Base-by-base conservation (phyloP, 2,888 invertebrate genomes). In the Prosapia bicincta region DNA sequence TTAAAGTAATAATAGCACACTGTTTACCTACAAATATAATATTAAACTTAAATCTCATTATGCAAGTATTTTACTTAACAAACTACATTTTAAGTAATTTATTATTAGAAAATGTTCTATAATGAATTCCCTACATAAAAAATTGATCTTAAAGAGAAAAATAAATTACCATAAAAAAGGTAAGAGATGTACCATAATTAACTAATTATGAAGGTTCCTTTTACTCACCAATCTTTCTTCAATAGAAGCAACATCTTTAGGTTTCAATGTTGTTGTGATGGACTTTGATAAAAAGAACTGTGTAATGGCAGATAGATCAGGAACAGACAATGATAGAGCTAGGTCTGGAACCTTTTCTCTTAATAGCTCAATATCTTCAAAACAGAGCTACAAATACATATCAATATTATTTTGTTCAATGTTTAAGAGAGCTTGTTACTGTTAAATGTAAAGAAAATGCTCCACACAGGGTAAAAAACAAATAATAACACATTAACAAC, bases 261-360 rank as follows among this genome's bases (percentile, higher is more conserved):
- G 76, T 66, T 79, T 81, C 3, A 80, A 72, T 10, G 78, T 76
- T 65, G 76, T 72, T n/a, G 79, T 78, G 10, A 79, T 76, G n/a
- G 79, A 79, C 20, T 77, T 76, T 66, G 74, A 76, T 3, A 78
- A 75, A 83, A 94, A 93, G 84, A 93, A 93, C 82, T 91, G 90
- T 72, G 92, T 90, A 74, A 92, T 90, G 70, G 88, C 86, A 69
- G 89, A 88, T 87, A 92, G 89, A 83, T 94, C 92, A 68, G 92
- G 92, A 76, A 88, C 85, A 1, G 90, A 89, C 69, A 93, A 86
- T 79, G 90, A 88, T 10, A 88, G 86, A 0, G 90, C 88, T 66
- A 94, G 84, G 73, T 91, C 90, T 0, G 94, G 94, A 80, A 95
- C 86, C 74, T 89, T 86, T 6, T 85, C 85, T 15, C 89, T 87